Evolutionary conservation across 2,888 invertebrate species (phyloP).

Genomic region (Mystacides longicornis): DNA sequence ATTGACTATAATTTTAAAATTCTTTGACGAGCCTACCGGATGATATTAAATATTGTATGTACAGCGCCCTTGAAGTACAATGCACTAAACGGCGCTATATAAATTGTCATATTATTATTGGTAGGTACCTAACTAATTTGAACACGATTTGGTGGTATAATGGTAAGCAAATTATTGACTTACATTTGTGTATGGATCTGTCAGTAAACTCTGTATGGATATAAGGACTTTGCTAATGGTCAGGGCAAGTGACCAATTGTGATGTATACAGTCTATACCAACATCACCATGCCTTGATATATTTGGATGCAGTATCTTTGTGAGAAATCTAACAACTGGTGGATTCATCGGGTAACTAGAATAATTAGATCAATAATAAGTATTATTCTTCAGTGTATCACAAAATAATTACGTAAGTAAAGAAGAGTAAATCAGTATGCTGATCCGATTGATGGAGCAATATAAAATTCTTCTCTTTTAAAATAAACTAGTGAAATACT

Average conservation of each 20-base stretch:
- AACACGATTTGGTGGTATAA: too few relatives aligned
- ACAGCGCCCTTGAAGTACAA: too few relatives aligned
- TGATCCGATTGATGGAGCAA: too few relatives aligned
- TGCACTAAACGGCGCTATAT: too few relatives aligned
- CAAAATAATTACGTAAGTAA: not conserved
- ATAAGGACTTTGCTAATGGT: constrained; percentile 85
- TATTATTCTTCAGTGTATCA: not conserved
- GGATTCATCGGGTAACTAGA: constrained; percentile 81
- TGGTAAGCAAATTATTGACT: constrained; percentile 30
- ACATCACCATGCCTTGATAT: constrained; percentile 93
- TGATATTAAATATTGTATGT: too few relatives aligned
- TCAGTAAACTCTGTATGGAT: constrained; percentile 80
- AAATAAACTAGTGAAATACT: too few relatives aligned
- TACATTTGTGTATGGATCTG: constrained; percentile 83
- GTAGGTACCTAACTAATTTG: too few relatives aligned
- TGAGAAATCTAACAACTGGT: constrained; percentile 85
- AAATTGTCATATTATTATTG: too few relatives aligned
- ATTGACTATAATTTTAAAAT: too few relatives aligned
- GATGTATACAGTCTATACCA: constrained; percentile 89
- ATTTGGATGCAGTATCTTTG: constrained; percentile 91
- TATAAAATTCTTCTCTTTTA: too few relatives aligned
- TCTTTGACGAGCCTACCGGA: too few relatives aligned
- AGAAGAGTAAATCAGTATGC: too few relatives aligned
- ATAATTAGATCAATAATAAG: constrained; percentile 5
- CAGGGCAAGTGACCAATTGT: constrained; percentile 93